phyloP scores from a whole-genome alignment of 2,888 invertebrate genomes.

The Aelia acuminata region DNA sequence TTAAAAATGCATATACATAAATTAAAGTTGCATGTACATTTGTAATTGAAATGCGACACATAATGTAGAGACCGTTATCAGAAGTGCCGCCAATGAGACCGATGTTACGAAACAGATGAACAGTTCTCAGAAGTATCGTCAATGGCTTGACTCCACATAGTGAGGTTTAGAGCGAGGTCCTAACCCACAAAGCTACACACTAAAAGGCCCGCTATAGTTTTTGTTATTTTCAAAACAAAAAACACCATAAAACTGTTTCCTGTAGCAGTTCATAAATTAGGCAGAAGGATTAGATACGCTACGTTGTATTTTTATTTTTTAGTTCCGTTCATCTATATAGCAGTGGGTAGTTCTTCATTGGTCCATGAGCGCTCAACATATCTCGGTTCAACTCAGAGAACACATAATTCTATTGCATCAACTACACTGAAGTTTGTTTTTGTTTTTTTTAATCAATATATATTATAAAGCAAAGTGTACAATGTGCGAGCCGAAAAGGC shows the following conservation, averaged over 20 bases:
- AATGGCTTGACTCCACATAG: neutral
- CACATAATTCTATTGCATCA: neutral
- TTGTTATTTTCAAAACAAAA: neutral
- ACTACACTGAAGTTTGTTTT: neutral
- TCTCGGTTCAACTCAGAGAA: neutral
- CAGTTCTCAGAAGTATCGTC: neutral
- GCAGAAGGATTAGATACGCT: slow-evolving; percentile 32
- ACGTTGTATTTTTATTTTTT: slow-evolving; percentile 7
- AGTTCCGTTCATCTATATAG: slow-evolving; percentile 26
- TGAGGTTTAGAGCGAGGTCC: neutral
- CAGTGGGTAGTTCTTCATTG: neutral
- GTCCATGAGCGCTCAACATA: neutral
- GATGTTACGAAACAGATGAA: no score
- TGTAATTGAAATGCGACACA: no score
- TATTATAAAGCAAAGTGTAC: no score
- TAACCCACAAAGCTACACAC: neutral
- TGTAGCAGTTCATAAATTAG: slow-evolving; percentile 26
- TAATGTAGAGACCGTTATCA: no score
- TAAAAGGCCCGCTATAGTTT: neutral
- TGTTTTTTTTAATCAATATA: neutral
- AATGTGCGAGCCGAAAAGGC: no score
- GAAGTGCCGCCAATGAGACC: no score
- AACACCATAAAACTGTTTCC: slow-evolving; percentile 22
- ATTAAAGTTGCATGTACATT: no score
- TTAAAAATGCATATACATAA: no score